A percentile compares a stretch with the other conserved stretches of the same genome.
Evolutionary conservation across 1,140 invertebrate species (phyloP).

Genomic region (Bombus impatiens): DNA sequence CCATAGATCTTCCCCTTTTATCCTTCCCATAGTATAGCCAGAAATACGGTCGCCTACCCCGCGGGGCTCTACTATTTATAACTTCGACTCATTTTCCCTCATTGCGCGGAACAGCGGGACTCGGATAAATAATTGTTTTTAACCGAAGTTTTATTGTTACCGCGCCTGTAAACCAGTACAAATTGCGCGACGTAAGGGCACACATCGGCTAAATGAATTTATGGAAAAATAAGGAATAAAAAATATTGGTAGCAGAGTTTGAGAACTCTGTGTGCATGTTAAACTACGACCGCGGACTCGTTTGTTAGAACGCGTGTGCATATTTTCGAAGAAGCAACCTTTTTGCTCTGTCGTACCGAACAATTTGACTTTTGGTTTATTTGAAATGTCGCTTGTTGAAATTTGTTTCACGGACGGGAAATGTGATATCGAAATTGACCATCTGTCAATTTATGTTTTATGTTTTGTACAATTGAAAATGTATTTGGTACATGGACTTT

Average conservation of each 20-base stretch:
- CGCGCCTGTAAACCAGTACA: conserved; percentile 28
- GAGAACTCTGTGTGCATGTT: background rate
- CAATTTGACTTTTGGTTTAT: background rate
- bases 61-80: conserved; percentile 62
- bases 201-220: conserved; percentile 34
- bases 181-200: conserved; percentile 35
- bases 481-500: background rate
- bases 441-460: background rate
- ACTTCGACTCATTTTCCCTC: conserved; percentile 70
- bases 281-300: background rate
- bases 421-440: background rate
- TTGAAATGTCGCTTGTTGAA: background rate
- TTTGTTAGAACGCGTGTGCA: background rate
- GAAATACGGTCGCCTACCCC: conserved; percentile 59
- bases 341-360: background rate
- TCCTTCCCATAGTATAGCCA: conserved; percentile 45
- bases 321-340: conserved; percentile 8
- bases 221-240: background rate
- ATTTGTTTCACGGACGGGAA: background rate
- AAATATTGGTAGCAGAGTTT: background rate
- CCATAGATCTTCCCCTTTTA: conserved; percentile 67
- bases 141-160: conserved; percentile 63
- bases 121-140: conserved; percentile 70
- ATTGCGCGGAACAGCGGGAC: conserved; percentile 61
- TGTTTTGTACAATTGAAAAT: background rate